These are phyloP conservation scores for Frieseomelitta varia DNA, from an alignment of 1,140 invertebrate genomes.

Conservation along the genomic window DNA sequence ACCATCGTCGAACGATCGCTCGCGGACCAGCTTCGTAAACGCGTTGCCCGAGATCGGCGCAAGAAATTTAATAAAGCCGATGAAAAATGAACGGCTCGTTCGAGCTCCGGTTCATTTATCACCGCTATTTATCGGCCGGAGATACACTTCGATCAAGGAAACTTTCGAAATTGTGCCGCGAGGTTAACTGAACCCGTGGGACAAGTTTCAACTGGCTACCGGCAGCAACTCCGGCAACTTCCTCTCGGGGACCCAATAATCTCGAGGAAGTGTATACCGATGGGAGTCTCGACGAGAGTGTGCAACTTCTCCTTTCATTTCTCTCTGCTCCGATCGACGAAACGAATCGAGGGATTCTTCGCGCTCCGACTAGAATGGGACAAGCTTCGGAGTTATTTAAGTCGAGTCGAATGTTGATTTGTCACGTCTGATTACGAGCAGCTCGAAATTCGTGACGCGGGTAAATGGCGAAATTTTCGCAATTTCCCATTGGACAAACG, in stretches of 20 bases:
- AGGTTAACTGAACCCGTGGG: background rate
- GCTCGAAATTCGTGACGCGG: background rate
- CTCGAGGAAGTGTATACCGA: constrained; percentile 7
- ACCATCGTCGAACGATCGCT: constrained; percentile 16
- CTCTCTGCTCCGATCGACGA: background rate
- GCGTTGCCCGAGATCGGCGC: background rate
- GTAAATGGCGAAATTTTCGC: too few relatives aligned
- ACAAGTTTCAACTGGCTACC: constrained; percentile 25
- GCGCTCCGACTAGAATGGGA: background rate
- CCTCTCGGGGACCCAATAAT: constrained; percentile 26
- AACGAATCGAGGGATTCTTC: too few relatives aligned
- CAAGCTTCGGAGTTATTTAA: too few relatives aligned
- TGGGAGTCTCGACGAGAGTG: background rate
- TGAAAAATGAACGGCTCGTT: constrained; percentile 14
- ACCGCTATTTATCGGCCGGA: constrained; percentile 20
- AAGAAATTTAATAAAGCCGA: constrained; percentile 26
- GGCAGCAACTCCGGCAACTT: constrained; percentile 4
- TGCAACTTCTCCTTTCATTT: background rate
- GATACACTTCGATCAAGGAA: constrained; percentile 31
- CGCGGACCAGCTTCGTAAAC: background rate
- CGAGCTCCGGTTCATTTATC: constrained; percentile 4
- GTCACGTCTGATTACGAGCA: background rate
- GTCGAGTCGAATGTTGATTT: background rate
- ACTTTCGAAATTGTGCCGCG: constrained; percentile 30
- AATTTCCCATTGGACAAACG: too few relatives aligned